A percentile compares a stretch with the other conserved stretches of the same genome.
phyloP scores from a whole-genome alignment of 2,797 vertebrate species.

The Aythya fuligula region DNA sequence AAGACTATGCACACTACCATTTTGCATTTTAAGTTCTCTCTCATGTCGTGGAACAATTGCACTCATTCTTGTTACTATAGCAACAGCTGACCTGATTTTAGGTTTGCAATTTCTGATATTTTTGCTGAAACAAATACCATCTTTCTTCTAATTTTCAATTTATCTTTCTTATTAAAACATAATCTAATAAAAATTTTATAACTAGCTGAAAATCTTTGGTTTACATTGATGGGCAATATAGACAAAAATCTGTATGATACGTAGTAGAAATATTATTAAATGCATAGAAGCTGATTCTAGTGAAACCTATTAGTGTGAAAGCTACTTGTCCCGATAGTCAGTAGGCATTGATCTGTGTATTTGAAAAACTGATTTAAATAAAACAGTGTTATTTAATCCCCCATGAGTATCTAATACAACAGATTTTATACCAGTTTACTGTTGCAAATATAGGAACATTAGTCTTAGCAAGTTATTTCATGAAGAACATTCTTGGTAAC shows the following conservation, averaged over 20 bases:
- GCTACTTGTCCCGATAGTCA: neutral
- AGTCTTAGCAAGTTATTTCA: neutral
- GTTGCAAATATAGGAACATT: neutral
- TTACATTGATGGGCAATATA: neutral
- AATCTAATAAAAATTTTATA: neutral
- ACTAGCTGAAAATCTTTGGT: neutral
- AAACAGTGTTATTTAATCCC: neutral
- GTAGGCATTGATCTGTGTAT: neutral
- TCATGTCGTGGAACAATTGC: neutral
- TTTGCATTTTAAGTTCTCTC: neutral
- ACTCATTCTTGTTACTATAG: neutral
- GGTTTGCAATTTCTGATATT: neutral
- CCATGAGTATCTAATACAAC: neutral
- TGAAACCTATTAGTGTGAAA: neutral
- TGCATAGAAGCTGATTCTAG: neutral
- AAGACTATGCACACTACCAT: neutral
- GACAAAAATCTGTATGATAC: neutral
- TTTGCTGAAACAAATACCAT: neutral
- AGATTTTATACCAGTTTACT: neutral
- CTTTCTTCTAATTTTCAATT: neutral
- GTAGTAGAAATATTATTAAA: neutral
- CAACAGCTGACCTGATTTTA: constrained; percentile 20
- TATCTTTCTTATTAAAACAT: neutral
- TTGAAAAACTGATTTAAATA: neutral
- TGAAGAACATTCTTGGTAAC: neutral